Evolutionary conservation across 2,113 vertebrate genomes (phyloP).

Genomic region (Ammodytes dubius): DNA sequence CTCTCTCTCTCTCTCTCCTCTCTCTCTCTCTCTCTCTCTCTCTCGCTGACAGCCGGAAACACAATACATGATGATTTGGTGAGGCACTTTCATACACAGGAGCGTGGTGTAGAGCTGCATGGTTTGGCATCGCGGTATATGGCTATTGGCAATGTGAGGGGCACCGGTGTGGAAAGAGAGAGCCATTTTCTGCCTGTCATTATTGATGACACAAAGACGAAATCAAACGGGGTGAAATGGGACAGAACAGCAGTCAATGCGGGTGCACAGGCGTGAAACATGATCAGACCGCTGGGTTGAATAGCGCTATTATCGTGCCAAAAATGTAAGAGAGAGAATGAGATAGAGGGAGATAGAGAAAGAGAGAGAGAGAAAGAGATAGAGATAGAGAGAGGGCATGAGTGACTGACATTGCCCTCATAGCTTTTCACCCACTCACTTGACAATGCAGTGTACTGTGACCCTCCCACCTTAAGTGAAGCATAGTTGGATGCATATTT

Average conservation of each 20-base stretch:
- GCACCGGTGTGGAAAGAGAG: slow-evolving; percentile 25
- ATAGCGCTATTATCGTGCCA: slow-evolving; percentile 69
- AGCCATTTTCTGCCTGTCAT: slow-evolving; percentile 66
- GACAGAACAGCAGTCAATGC: slow-evolving; percentile 56
- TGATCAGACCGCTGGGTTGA: slow-evolving; percentile 68
- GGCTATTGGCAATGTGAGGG: slow-evolving; percentile 10
- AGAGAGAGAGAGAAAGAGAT: slow-evolving; percentile 11
- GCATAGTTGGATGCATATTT: slow-evolving; percentile 54
- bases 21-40: too few relatives aligned
- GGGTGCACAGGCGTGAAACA: slow-evolving; percentile 74
- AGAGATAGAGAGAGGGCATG: slow-evolving; percentile 33
- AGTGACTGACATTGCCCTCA: slow-evolving; percentile 67
- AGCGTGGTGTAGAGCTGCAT: slow-evolving; percentile 33
- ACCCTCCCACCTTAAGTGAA: slow-evolving; percentile 32
- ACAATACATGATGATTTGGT: slow-evolving; percentile 15
- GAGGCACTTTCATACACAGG: neutral
- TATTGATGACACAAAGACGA: slow-evolving; percentile 61
- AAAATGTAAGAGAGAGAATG: slow-evolving; percentile 34
- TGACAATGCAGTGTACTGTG: slow-evolving; percentile 56
- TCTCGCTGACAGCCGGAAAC: slow-evolving; percentile 41
- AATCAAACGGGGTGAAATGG: slow-evolving; percentile 59
- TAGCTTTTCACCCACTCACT: slow-evolving; percentile 71
- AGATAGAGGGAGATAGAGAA: slow-evolving; percentile 2
- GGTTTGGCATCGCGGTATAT: slow-evolving; percentile 28
- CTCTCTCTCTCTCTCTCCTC: neutral